These are phyloP conservation scores for Temnothorax curvispinosus DNA, from an alignment of 1,140 invertebrate genomes.

Conservation along the genomic window DNA sequence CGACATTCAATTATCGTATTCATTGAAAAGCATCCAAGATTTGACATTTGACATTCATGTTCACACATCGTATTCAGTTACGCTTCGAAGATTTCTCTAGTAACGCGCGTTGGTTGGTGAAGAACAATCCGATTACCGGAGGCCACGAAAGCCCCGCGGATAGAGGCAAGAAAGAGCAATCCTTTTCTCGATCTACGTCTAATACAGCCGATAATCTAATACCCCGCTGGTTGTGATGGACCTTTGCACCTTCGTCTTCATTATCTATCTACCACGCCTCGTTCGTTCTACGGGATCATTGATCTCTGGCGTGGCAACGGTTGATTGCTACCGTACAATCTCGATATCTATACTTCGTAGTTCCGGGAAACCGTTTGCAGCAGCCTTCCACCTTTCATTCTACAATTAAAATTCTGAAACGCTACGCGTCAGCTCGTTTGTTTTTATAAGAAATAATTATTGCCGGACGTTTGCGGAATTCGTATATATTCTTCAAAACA, in stretches of 20 bases:
- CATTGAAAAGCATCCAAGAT: slow-evolving; percentile 19
- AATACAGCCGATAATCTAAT: slow-evolving; percentile 71
- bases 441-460: slow-evolving; percentile 39
- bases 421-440: neutral
- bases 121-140: slow-evolving; percentile 57
- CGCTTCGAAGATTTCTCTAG: slow-evolving; percentile 32
- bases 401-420: slow-evolving; percentile 41
- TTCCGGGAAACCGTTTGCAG: slow-evolving; percentile 22
- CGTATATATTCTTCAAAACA: neutral
- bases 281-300: slow-evolving; percentile 64
- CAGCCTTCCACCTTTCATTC: neutral
- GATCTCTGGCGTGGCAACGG: slow-evolving; percentile 54
- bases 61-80: slow-evolving; percentile 7
- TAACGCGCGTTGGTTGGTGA: slow-evolving; percentile 8
- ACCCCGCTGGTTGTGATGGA: slow-evolving; percentile 51
- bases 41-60: slow-evolving; percentile 13
- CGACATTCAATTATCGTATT: slow-evolving; percentile 35
- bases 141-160: slow-evolving; percentile 19
- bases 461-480: slow-evolving; percentile 3
- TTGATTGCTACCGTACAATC: slow-evolving; percentile 55
- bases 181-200: slow-evolving; percentile 63
- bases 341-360: slow-evolving; percentile 55
- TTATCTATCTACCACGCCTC: slow-evolving; percentile 70
- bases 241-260: slow-evolving; percentile 75
- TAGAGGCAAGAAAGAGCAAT: slow-evolving; percentile 55